Evolutionary conservation across 2,888 invertebrate species (phyloP).

Genomic region (Ichneumoninae sp.): DNA sequence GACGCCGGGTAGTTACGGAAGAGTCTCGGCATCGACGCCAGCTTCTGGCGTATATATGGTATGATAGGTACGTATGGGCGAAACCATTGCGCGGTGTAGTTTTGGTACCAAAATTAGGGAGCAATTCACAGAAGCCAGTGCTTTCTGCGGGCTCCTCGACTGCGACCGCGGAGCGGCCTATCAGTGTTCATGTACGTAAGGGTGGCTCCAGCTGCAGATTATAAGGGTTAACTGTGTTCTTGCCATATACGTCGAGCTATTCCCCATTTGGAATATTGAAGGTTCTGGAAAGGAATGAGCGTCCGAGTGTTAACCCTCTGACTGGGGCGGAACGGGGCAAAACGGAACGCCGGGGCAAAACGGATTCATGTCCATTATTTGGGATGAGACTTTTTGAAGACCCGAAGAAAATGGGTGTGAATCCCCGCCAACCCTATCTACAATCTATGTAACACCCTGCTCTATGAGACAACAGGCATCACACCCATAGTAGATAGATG

Average conservation of each 20-base stretch:
- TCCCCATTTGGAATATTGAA: constrained; percentile 53
- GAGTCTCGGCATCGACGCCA: constrained; percentile 50
- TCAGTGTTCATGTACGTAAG: constrained; percentile 38
- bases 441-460: too few relatives aligned
- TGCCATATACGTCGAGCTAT: background rate
- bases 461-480: too few relatives aligned
- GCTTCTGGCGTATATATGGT: constrained; percentile 43
- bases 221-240: constrained; percentile 60
- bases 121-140: constrained; percentile 75
- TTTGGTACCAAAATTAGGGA: constrained; percentile 78
- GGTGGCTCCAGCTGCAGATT: constrained; percentile 56
- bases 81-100: constrained; percentile 54
- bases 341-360: background rate
- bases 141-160: constrained; percentile 68
- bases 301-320: constrained; percentile 16
- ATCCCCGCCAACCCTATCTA: background rate
- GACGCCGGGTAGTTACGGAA: constrained; percentile 78
- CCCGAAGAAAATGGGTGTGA: background rate
- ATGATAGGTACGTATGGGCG: constrained; percentile 44
- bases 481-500: background rate
- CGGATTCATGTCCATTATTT: background rate
- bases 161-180: constrained; percentile 42
- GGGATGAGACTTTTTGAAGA: background rate
- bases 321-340: background rate
- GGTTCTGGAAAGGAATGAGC: constrained; percentile 25